Percentiles rank a stretch among this genome's conserved stretches.
Evolutionary conservation across 2,797 vertebrate genomes (phyloP).

Genomic region (Sphenopsis melanotis): DNA sequence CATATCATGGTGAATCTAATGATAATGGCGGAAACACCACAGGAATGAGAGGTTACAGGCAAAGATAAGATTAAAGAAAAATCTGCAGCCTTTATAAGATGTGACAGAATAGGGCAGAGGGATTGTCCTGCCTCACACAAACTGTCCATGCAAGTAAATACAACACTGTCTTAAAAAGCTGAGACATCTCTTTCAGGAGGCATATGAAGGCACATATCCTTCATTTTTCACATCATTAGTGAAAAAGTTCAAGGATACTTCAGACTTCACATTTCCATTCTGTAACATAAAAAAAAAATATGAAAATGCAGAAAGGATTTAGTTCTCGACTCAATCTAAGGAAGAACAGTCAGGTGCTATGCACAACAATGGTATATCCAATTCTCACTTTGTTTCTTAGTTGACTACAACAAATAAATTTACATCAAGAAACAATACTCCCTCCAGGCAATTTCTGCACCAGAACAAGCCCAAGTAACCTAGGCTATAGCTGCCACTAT

Average conservation of each 20-base stretch:
- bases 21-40: neutral
- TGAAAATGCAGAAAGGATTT: neutral
- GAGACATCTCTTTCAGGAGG: fast-evolving
- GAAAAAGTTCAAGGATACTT: neutral
- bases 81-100: neutral
- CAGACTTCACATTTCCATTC: neutral
- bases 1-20: neutral
- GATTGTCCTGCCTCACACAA: neutral
- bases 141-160: neutral
- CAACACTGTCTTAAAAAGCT: neutral
- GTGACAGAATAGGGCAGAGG: neutral
- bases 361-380: neutral
- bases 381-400: neutral
- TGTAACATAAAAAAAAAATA: neutral
- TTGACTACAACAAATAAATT: neutral
- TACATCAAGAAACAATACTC: neutral
- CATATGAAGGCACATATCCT: neutral
- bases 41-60: neutral
- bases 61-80: neutral
- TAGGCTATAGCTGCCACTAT: neutral
- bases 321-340: neutral
- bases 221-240: neutral
- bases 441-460: neutral
- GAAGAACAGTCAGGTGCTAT: neutral
- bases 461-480: neutral